Evolutionary conservation across 2,113 vertebrate genomes (phyloP).

Genomic region (Polypterus bichir): DNA sequence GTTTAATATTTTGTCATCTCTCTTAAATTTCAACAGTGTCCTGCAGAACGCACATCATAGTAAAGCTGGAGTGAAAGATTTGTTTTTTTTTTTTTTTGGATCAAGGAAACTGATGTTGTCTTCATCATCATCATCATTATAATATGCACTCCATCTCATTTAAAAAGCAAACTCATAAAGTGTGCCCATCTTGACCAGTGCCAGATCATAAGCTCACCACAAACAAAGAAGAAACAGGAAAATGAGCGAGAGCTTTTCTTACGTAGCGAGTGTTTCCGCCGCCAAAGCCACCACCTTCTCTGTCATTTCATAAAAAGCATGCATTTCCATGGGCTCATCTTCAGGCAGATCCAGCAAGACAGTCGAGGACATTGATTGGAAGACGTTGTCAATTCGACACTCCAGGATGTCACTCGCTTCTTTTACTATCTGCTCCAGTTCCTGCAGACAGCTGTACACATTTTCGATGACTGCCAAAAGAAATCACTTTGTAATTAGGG

Average conservation of each 20-base stretch:
- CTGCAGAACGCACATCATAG: too few relatives aligned
- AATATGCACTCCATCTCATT: too few relatives aligned
- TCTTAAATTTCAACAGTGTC: too few relatives aligned
- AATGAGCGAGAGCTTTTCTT: conserved; percentile 16
- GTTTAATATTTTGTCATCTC: too few relatives aligned
- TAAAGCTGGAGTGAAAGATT: too few relatives aligned
- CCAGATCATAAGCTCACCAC: background rate
- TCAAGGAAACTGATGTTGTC: too few relatives aligned
- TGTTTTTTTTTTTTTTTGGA: too few relatives aligned
- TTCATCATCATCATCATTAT: too few relatives aligned
- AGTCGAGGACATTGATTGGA: conserved; percentile 41
- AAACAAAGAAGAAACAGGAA: background rate
- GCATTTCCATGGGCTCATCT: conserved; percentile 37
- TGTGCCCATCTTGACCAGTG: too few relatives aligned
- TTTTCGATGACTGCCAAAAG: conserved; percentile 40
- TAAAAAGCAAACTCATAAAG: too few relatives aligned
- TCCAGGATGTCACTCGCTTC: conserved; percentile 47
- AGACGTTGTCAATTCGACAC: conserved; percentile 51
- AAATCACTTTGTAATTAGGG: background rate
- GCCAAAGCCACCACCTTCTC: conserved; percentile 33
- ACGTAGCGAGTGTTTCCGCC: conserved; percentile 42
- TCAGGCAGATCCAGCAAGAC: conserved; percentile 48
- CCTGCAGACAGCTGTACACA: conserved; percentile 38
- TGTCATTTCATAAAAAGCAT: conserved; percentile 43
- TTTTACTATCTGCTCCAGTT: conserved; percentile 44